Evolutionary conservation across 2,797 vertebrate genomes (phyloP).

Genomic region (Yasuhikotakia modesta): DNA sequence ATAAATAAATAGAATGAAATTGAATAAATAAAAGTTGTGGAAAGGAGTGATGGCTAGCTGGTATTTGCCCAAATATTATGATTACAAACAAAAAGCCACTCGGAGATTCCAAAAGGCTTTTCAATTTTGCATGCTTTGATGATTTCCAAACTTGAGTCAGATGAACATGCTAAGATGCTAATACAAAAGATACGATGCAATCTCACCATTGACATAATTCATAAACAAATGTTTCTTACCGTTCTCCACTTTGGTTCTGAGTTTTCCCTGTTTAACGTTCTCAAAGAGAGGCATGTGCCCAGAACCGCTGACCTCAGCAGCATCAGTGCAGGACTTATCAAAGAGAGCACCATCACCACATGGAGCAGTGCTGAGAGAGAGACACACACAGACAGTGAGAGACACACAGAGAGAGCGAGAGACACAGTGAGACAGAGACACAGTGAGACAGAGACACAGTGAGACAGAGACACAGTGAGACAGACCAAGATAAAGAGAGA

Average conservation of each 20-base stretch:
- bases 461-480: not conserved
- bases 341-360: constrained; percentile 95
- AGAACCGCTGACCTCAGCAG: constrained; percentile 70
- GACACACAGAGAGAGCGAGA: too few relatives aligned
- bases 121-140: not conserved
- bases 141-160: not conserved
- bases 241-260: constrained; percentile 97
- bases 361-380: constrained; percentile 86
- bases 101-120: too few relatives aligned
- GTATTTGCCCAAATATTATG: too few relatives aligned
- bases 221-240: constrained; percentile 74
- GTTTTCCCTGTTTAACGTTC: constrained; percentile 94
- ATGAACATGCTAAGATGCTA: constrained; percentile 12
- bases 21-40: too few relatives aligned
- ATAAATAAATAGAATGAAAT: too few relatives aligned
- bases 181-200: not conserved
- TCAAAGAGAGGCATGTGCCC: constrained; percentile 93
- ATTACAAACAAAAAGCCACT: too few relatives aligned
- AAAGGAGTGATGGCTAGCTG: too few relatives aligned
- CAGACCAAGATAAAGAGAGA: constrained; percentile 35
- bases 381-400: too few relatives aligned
- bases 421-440: constrained; percentile 6
- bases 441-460: not conserved
- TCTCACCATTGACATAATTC: not conserved
- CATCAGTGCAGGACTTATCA: constrained; percentile 94